Evolutionary conservation across 2,888 invertebrate genomes (phyloP), one percentile per base, ranked within the genome.

Genomic region (Ariolimax columbianus): DNA sequence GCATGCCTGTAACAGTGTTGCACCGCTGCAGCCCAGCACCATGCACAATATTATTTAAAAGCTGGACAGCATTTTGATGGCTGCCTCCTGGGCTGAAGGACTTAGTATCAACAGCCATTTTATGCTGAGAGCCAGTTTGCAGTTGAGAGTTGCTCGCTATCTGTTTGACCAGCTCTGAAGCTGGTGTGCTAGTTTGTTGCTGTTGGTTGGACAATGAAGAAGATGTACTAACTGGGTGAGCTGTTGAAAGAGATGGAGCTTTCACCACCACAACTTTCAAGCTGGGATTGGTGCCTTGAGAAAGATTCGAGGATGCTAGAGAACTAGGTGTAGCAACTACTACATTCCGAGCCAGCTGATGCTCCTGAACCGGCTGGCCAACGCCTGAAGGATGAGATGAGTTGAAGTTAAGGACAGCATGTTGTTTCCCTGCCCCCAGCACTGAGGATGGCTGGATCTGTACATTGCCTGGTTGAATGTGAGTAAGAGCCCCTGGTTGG

Each of bases 131-230:
- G 17, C 40, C 36, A 11, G 33, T 14, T 36, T 72, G 59, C 43
- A 81, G 11, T 43, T 85, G 85, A 30, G 82, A 77, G 51, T 68
- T 85, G 43, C 59, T 82, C 0, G 80, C 83, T 23, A 87, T 80
- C 84, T 87, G 86, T 73, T 88, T 86, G 17, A 88, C 84, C 43
- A 87, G 63, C 77, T 86, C 86, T n/a, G 88, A 80, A 9, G 86
- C 87, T 79, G 88, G 86, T 11, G 88, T 79, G 33, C 59, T 79
- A 36, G 59, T 85, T 33, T 33, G 78, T 14, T 26, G 36, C 40
- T 78, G 83, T 19, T 63, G n/a, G 77, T 43, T 77, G n/a, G 36
- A 26, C 9, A n/a, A 59, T 36, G 68, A 30, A 23, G 38, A 7
- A 17, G 63, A 43, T 36, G 38, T 23, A 26, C 47, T n/a, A n/a